These are phyloP conservation scores for Macaca fascicularis DNA, from an alignment of 2,113 vertebrate genomes.

Conservation along the genomic window DNA sequence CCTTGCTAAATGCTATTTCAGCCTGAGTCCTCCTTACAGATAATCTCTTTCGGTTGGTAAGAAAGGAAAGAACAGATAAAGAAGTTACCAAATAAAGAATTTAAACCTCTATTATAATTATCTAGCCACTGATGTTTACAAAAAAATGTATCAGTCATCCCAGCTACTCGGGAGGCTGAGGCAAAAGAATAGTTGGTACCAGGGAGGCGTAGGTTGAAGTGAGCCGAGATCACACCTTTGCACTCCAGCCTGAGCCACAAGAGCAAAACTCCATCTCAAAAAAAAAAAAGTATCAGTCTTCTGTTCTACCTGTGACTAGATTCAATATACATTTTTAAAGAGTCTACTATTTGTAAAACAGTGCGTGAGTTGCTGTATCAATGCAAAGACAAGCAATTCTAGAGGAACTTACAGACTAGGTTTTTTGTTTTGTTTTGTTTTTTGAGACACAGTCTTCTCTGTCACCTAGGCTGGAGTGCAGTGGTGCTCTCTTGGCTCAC, in stretches of 20 bases:
- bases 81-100: neutral
- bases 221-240: too few relatives aligned
- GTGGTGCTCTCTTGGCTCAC: too few relatives aligned
- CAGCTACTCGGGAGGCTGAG: too few relatives aligned
- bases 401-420: neutral
- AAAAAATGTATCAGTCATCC: neutral
- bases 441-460: too few relatives aligned
- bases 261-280: too few relatives aligned
- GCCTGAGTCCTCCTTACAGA: neutral
- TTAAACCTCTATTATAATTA: neutral
- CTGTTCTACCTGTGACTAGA: neutral
- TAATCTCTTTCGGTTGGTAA: neutral
- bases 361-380: neutral
- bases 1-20: neutral
- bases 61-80: constrained; percentile 1
- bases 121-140: neutral
- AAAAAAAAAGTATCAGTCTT: neutral
- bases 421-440: too few relatives aligned
- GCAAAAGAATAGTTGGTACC: too few relatives aligned
- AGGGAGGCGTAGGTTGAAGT: too few relatives aligned
- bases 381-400: neutral
- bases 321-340: neutral
- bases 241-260: too few relatives aligned
- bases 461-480: too few relatives aligned
- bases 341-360: neutral